Evolutionary conservation across 2,113 vertebrate genomes (phyloP).

Genomic region (Myrmecobius fasciatus): DNA sequence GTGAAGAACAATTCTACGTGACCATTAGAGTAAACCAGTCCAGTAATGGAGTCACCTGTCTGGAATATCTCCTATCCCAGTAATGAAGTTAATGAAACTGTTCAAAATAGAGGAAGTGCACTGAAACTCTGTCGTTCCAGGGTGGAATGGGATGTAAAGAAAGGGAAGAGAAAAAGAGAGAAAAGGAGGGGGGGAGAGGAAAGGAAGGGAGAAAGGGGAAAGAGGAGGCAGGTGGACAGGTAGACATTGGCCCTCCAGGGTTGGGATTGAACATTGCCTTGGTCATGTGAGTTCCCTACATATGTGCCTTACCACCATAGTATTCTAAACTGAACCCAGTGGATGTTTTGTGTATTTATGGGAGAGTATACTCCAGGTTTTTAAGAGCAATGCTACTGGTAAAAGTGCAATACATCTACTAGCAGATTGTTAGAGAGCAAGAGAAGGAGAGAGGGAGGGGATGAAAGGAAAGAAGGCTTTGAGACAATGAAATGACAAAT

Average conservation of each 20-base stretch:
- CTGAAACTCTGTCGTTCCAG: too few relatives aligned
- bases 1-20: neutral
- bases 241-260: neutral
- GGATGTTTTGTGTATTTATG: neutral
- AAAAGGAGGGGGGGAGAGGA: neutral
- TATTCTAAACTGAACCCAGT: neutral
- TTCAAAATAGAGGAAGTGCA: neutral
- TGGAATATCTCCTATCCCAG: neutral
- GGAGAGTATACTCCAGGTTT: neutral
- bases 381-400: neutral
- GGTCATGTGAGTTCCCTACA: too few relatives aligned
- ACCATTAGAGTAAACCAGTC: neutral
- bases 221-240: rapidly evolving
- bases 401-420: neutral
- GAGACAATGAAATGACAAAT: neutral
- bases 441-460: too few relatives aligned
- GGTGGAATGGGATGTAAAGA: too few relatives aligned
- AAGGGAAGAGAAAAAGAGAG: neutral
- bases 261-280: too few relatives aligned
- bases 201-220: neutral
- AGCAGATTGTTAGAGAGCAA: neutral
- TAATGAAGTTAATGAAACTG: neutral
- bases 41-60: neutral
- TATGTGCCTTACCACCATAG: neutral
- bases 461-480: neutral